Conservation (phyloP, 64 coral and sea anemone species). For the Orbicella faveolata region DNA sequence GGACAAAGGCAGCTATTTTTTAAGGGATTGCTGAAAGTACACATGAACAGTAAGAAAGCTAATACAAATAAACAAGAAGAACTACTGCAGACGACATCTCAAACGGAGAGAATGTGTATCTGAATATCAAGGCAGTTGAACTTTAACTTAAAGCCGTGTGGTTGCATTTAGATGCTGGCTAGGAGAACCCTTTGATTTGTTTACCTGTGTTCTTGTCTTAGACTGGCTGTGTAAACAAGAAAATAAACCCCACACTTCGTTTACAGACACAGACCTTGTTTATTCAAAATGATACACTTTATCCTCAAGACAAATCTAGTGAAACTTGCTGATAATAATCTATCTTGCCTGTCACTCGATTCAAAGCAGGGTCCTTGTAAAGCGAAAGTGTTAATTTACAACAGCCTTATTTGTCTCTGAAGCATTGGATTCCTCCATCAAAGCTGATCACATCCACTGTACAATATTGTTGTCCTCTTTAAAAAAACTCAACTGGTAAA, state of each 20-base stretch:
- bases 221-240: background rate
- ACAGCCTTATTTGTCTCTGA: background rate
- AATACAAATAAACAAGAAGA: too few relatives aligned
- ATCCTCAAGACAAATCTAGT: conserved; percentile 27
- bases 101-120: too few relatives aligned
- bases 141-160: too few relatives aligned
- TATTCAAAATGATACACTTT: conserved; percentile 30
- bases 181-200: too few relatives aligned
- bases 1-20: too few relatives aligned
- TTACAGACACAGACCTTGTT: background rate
- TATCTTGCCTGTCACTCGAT: background rate
- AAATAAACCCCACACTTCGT: background rate
- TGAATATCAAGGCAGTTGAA: too few relatives aligned
- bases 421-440: background rate
- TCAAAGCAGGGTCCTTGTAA: background rate
- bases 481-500: background rate
- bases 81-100: too few relatives aligned
- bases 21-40: too few relatives aligned
- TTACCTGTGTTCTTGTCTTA: background rate
- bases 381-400: background rate
- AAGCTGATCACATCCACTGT: conserved; percentile 1
- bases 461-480: background rate
- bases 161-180: too few relatives aligned
- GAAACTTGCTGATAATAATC: background rate
- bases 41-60: too few relatives aligned